phyloP scores from a whole-genome alignment of 30 jellyfish, hydroid and myxozoan genomes.

The Aurelia sp. region DNA sequence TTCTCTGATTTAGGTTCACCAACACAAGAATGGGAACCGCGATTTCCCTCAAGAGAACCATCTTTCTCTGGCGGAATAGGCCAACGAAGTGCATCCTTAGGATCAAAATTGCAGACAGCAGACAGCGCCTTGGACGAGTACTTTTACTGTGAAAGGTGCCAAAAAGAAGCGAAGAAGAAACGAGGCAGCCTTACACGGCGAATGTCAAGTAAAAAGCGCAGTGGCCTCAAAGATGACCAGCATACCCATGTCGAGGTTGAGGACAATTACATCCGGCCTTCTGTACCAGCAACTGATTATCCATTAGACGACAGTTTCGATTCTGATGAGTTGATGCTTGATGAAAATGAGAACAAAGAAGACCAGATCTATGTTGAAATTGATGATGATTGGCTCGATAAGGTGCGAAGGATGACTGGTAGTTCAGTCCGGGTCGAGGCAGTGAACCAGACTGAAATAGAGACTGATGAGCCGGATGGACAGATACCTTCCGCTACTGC shows the following conservation, averaged over 20 bases:
- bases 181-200: slow-evolving; percentile 14
- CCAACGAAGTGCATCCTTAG: not conserved
- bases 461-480: not conserved
- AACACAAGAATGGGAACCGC: not conserved
- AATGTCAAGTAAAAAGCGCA: slow-evolving; percentile 3
- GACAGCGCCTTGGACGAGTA: slow-evolving; percentile 19
- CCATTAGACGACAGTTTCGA: not conserved
- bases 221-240: not conserved
- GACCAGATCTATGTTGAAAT: slow-evolving; percentile 33
- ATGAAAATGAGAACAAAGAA: not conserved
- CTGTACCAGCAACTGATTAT: not conserved
- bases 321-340: not conserved
- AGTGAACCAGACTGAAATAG: not conserved
- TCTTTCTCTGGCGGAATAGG: not conserved
- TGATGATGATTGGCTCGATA: slow-evolving; percentile 42
- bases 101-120: not conserved
- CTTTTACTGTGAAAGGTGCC: slow-evolving; percentile 36
- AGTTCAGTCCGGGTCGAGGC: no score
- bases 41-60: not conserved
- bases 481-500: not conserved
- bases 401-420: slow-evolving; percentile 26
- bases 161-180: slow-evolving; percentile 5
- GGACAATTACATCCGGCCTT: not conserved
- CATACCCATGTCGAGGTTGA: not conserved
- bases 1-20: slow-evolving; percentile 2